Percentiles rank a stretch among this genome's conserved stretches.
phyloP scores from a whole-genome alignment of 2,888 invertebrate species.

The Macropis europaea region DNA sequence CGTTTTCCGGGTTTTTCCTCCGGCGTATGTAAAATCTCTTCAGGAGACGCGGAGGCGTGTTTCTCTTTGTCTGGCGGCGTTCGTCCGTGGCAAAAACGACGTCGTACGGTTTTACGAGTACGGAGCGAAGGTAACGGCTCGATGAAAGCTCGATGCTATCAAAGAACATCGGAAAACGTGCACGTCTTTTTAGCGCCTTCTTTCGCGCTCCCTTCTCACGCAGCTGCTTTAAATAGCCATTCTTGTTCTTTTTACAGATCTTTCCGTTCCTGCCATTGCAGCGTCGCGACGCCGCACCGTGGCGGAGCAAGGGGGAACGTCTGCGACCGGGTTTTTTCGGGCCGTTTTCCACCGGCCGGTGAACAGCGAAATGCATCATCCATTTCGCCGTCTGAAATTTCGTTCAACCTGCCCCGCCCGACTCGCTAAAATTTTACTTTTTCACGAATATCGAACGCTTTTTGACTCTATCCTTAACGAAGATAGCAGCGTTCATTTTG shows the following conservation, averaged over 20 bases:
- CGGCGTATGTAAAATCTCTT: neutral
- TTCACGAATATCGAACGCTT: too few relatives aligned
- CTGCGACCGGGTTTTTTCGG: too few relatives aligned
- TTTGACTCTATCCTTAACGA: too few relatives aligned
- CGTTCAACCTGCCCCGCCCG: too few relatives aligned
- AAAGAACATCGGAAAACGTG: conserved; percentile 4
- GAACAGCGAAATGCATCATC: too few relatives aligned
- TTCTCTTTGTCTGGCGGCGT: neutral
- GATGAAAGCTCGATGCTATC: conserved; percentile 27
- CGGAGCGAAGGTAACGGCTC: neutral
- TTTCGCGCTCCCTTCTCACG: neutral
- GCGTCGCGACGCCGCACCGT: neutral
- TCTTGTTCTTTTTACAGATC: conserved; percentile 1
- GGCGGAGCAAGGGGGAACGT: neutral
- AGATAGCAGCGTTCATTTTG: too few relatives aligned
- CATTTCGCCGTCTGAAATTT: too few relatives aligned
- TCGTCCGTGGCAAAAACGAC: conserved; percentile 14
- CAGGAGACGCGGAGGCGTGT: neutral
- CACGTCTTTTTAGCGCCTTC: conserved; percentile 11
- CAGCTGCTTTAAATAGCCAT: conserved; percentile 24
- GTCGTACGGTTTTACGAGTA: conserved; percentile 33
- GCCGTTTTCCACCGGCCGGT: too few relatives aligned
- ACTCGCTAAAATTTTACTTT: too few relatives aligned
- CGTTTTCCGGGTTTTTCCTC: too few relatives aligned
- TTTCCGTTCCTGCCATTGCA: neutral